Evolutionary conservation across 2,113 vertebrate genomes (phyloP), one percentile per base, ranked within the genome.

Genomic region (Ceyx melanurus): DNA sequence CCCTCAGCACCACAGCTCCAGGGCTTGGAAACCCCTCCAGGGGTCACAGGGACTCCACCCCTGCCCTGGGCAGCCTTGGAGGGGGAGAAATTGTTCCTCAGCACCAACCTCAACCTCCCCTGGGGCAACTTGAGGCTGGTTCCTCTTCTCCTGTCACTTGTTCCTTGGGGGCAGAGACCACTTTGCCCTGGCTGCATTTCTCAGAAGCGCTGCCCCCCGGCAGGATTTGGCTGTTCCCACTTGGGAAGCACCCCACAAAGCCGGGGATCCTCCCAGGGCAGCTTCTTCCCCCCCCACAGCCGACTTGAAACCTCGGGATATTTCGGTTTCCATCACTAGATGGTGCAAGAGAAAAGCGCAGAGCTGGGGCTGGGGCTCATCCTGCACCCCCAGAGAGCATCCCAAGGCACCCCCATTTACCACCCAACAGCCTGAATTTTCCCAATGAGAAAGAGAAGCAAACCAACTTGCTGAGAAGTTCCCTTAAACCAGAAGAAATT

Each of bases 321-420:
- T 95, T 70, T 33, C 45, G 0, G 20, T 57, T 88, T 88, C 37
- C 83, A 81, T n/a, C 95, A 29, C 91, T 90, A 95, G 93, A 48
- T 95, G 93, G 95, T 35, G 93, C 95, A 67, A 56, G 83, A 96
- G 89, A 40, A 68, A 35, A 26, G 74, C 56, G 14, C 35, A 42
- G 58, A 3, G 4, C 33, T 21, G 5, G 4, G 31, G 50, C 19
- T 8, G 28, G 48, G 37, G 20, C 62, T 72, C 13, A 2, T 62
- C 22, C 26, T 17, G 53, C 53, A 18, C 53, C 53, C 28, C 16
- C 53, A 54, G 15, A 28, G 35, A 10, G 35, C 37, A 37, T 37
- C 51, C 51, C 28, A 25, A 28, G 51, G 51, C 51, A 28, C 15
- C 51, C 51, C 8, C 28, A 29, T 29, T 31, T 37, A 11, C 37